These are phyloP conservation scores for Drosophila pegasa DNA, from an alignment of 2,888 invertebrate species.

Conservation along the genomic window DNA sequence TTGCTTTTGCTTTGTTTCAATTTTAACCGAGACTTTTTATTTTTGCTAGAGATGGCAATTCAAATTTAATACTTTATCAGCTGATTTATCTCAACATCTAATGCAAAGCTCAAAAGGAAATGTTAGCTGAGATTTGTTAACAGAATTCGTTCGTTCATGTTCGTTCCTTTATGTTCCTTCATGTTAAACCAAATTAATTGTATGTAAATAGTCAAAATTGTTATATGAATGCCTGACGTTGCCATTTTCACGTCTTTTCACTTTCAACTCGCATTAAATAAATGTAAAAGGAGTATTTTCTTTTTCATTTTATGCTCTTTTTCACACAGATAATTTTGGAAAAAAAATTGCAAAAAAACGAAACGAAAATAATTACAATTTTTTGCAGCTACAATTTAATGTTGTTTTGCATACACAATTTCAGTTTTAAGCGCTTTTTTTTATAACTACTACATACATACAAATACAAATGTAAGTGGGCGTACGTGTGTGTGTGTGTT, in stretches of 20 bases:
- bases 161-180: not conserved
- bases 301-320: not conserved
- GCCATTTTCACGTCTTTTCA: not conserved
- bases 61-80: not conserved
- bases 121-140: not conserved
- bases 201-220: not conserved
- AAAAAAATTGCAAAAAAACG: not conserved
- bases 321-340: not conserved
- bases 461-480: slow-evolving; percentile 3
- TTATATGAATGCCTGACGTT: not conserved
- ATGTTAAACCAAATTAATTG: not conserved
- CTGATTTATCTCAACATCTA: not conserved
- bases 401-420: slow-evolving; percentile 10
- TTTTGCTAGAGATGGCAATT: not conserved
- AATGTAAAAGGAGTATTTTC: not conserved
- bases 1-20: not conserved
- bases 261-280: not conserved
- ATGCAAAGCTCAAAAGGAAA: not conserved
- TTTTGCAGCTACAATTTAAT: slow-evolving; percentile 1
- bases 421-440: slow-evolving; percentile 4
- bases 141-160: not conserved
- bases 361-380: not conserved
- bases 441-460: not conserved
- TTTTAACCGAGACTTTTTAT: not conserved
- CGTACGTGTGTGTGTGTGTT: slow-evolving; percentile 3